Evolutionary conservation across 1,140 invertebrate species (phyloP).

Genomic region (Episyrphus balteatus): DNA sequence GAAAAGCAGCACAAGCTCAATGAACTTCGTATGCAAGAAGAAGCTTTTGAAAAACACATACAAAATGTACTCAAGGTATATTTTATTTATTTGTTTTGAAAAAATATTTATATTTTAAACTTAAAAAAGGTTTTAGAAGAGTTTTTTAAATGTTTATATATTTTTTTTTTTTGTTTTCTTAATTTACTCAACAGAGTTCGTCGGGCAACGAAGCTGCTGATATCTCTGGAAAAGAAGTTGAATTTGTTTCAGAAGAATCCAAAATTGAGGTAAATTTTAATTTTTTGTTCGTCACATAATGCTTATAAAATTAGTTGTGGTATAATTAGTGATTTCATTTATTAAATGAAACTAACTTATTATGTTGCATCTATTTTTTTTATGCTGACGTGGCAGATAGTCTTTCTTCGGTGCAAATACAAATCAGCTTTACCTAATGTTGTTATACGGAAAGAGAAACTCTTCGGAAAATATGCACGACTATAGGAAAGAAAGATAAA

Average conservation of each 20-base stretch:
- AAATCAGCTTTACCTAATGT: conserved; percentile 10
- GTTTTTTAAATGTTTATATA: background rate
- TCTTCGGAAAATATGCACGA: too few species aligned
- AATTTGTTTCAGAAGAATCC: conserved; percentile 40
- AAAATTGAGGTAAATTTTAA: conserved; percentile 36
- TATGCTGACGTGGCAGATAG: conserved; percentile 21
- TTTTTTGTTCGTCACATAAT: background rate
- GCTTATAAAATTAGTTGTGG: background rate
- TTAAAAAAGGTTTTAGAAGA: background rate
- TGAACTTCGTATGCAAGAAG: conserved; percentile 63
- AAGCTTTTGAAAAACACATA: conserved; percentile 68
- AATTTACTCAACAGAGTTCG: conserved; percentile 9
- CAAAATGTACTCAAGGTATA: conserved; percentile 39
- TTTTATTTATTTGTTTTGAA: background rate
- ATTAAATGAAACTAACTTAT: background rate
- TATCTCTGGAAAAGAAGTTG: conserved; percentile 37
- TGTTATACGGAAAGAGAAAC: conserved; percentile 9
- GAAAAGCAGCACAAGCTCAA: conserved; percentile 56
- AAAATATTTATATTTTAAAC: background rate
- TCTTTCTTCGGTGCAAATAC: background rate
- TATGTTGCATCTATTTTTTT: conserved; percentile 2
- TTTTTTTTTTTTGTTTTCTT: conserved; percentile 4
- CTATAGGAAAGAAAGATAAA: too few species aligned
- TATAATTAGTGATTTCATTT: conserved; percentile 9
- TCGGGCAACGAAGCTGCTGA: conserved; percentile 14